phyloP scores from a whole-genome alignment of 2,113 vertebrate species.

The Tragelaphus strepsiceros region DNA sequence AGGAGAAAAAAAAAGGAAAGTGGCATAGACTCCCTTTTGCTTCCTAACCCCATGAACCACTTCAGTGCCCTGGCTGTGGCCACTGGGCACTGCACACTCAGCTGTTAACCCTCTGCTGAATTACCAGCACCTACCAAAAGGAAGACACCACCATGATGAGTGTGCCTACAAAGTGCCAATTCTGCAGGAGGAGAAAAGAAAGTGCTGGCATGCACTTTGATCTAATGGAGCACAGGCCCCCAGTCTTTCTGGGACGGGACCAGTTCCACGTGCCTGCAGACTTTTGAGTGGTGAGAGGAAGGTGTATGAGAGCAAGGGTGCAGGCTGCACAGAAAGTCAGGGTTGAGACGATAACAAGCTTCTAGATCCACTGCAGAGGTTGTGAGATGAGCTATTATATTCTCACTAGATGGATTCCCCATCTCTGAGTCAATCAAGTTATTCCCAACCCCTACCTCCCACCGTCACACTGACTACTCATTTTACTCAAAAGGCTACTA shows the following conservation, averaged over 20 bases:
- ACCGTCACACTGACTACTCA: neutral
- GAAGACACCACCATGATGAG: accelerated
- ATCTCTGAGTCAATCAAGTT: neutral
- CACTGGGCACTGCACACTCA: neutral
- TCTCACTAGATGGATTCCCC: neutral
- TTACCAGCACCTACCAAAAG: neutral
- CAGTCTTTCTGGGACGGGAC: neutral
- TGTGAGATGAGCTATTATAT: neutral
- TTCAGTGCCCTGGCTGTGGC: neutral
- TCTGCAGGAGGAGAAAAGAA: neutral
- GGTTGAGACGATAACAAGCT: neutral
- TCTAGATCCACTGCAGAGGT: neutral
- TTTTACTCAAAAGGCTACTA: neutral
- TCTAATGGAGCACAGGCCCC: neutral
- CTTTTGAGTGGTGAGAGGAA: neutral
- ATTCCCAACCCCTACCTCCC: neutral
- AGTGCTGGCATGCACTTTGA: neutral
- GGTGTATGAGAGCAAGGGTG: neutral
- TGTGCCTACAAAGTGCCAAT: accelerated
- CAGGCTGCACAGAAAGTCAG: neutral
- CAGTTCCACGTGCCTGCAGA: neutral
- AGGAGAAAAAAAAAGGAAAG: conserved; percentile 24
- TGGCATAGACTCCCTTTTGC: neutral
- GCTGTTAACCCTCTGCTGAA: neutral
- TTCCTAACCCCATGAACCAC: neutral